Base-by-base conservation (phyloP, 2,797 vertebrate species). In the Sphenopsis melanotis region DNA sequence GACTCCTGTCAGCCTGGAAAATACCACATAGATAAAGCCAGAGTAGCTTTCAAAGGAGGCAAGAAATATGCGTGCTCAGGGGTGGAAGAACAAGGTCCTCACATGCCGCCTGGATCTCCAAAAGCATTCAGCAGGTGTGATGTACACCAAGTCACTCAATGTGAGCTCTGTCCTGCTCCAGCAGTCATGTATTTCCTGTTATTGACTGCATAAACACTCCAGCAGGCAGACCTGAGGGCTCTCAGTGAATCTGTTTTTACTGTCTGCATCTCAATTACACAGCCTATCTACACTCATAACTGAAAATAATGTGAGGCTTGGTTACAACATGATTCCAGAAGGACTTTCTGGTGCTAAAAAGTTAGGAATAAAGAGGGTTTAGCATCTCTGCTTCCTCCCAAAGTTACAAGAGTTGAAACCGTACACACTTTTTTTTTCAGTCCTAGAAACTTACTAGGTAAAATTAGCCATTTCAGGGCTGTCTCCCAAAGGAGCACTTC, bases 241-340 rank as follows among this genome's bases (percentile, higher is more conserved):
- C 3, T 13, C 14, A 59, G 23, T 11, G 8, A 53, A 53, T 42
- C 12, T 12, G 6, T 15, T 30, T 85, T 59, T n/a, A 27, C 24
- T 64, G 12, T 24, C 24, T 81, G 26, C 4, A 63, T 75, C 34
- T 81, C 30, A 32, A 9, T 69, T 78, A 11, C 1, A 1, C 10
- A 56, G 10, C 7, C 15, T 71, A 46, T 30, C 13, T 50, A 24
- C 0, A 0, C 15, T 42, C 9, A 3, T 10, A 82, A 57, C 11
- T 83, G 56, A 66, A 83, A 89, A 64, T 34, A 66, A 30, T 9
- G 6, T 34, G 37, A 13, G 41, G 26, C 4, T 63, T 53, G 26
- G 9, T 56, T 49, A 68, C 50, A 24, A 13, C 15, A 12, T 46
- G 44, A 27, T 34, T 29, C 17, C 21, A 89, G 29, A 63, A 90